Percentiles rank a stretch among this genome's conserved stretches.
These are phyloP conservation scores for Zosterops hypoxanthus DNA, from an alignment of 2,113 vertebrate species.

Conservation along the genomic window DNA sequence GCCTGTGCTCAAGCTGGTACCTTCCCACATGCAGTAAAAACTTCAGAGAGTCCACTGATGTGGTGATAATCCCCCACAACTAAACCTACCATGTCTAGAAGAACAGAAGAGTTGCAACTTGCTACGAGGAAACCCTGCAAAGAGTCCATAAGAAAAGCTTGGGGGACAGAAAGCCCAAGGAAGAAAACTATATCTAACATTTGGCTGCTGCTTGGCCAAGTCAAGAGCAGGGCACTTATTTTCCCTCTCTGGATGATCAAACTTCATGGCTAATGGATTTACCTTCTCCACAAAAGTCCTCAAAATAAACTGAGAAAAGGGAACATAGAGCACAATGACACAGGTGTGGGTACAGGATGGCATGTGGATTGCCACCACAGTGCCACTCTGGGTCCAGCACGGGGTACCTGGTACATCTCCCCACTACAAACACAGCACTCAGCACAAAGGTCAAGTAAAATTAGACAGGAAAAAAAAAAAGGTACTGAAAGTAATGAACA, in stretches of 20 bases:
- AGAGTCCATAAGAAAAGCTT: not conserved
- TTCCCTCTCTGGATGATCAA: not conserved
- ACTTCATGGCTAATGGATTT: not conserved
- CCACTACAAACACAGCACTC: not conserved
- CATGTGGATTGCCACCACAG: fast-evolving
- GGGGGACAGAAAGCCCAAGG: not conserved
- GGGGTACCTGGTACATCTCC: fast-evolving
- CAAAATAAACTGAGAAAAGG: conserved; percentile 76
- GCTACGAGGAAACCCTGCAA: not conserved
- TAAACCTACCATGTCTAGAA: not conserved
- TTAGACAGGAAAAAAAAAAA: not conserved
- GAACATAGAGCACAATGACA: not conserved
- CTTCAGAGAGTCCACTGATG: not conserved
- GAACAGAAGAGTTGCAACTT: not conserved
- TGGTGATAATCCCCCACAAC: not conserved
- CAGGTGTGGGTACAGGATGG: not conserved
- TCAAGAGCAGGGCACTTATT: not conserved
- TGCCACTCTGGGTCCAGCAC: not conserved
- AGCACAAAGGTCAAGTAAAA: not conserved
- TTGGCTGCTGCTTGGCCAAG: not conserved
- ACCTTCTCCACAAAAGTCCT: conserved; percentile 25
- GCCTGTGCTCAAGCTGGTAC: not conserved
- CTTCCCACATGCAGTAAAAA: not conserved
- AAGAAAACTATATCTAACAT: not conserved
- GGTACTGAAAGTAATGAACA: not conserved